Percentiles rank a stretch among this genome's conserved stretches.
These are phyloP conservation scores for Stigmatopora argus DNA, from an alignment of 2,113 vertebrate species.

Conservation along the genomic window DNA sequence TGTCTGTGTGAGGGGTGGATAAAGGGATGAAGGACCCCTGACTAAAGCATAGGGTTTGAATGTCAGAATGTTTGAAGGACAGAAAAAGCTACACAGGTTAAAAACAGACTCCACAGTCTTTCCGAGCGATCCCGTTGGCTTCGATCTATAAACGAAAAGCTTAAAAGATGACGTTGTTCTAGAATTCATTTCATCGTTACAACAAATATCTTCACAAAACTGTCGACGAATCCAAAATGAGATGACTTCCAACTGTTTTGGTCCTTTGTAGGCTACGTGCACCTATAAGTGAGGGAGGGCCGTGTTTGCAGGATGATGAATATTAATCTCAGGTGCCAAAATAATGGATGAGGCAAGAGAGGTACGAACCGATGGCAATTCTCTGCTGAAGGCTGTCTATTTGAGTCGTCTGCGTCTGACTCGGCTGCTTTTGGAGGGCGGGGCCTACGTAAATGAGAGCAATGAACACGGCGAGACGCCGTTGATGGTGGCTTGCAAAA, in stretches of 20 bases:
- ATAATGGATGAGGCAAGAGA: conserved; percentile 69
- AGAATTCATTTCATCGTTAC: too few relatives aligned
- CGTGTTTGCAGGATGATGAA: conserved; percentile 1
- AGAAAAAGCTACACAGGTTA: neutral
- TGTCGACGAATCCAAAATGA: neutral
- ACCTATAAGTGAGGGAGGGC: neutral
- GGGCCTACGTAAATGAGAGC: conserved; percentile 67
- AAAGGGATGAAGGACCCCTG: conserved; percentile 23
- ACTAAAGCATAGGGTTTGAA: conserved; percentile 28
- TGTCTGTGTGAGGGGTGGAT: conserved; percentile 29
- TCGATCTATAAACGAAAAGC: neutral
- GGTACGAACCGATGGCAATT: conserved; percentile 77
- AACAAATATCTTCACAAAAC: too few relatives aligned
- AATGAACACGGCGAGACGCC: conserved; percentile 86
- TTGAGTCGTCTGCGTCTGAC: conserved; percentile 83
- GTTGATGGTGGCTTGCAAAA: conserved; percentile 85
- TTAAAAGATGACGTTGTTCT: neutral
- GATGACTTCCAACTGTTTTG: neutral
- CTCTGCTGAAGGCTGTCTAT: conserved; percentile 84
- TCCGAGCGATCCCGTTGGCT: neutral
- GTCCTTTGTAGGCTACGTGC: conserved; percentile 14
- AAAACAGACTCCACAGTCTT: conserved; percentile 5
- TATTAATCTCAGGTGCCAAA: neutral
- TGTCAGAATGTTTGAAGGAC: conserved; percentile 22
- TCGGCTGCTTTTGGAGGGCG: conserved; percentile 83